Conservation (phyloP, 2,888 invertebrate species). For the Limulus polyphemus region DNA sequence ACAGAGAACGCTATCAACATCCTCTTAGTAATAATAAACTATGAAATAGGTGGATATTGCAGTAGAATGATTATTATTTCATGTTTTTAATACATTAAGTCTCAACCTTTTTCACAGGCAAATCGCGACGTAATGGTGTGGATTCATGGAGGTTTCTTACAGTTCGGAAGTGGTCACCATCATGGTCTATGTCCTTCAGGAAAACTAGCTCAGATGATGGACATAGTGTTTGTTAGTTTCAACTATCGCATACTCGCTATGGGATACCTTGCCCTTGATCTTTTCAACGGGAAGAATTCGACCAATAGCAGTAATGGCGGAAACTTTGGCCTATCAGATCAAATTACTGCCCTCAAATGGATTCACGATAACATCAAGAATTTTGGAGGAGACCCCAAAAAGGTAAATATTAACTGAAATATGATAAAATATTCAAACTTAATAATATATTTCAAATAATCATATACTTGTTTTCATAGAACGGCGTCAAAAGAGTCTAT, state of each 20-base stretch:
- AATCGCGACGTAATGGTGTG: slow-evolving; percentile 32
- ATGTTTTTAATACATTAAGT: too few species aligned
- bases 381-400: slow-evolving; percentile 64
- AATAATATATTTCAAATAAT: too few species aligned
- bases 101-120: slow-evolving; percentile 9
- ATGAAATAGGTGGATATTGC: too few species aligned
- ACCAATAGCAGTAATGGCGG: slow-evolving; percentile 44
- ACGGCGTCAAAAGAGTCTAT: too few species aligned
- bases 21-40: too few species aligned
- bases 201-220: slow-evolving; percentile 58
- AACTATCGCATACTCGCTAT: slow-evolving; percentile 59
- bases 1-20: too few species aligned
- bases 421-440: too few species aligned
- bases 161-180: slow-evolving; percentile 23
- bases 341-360: slow-evolving; percentile 66
- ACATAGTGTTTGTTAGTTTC: slow-evolving; percentile 72
- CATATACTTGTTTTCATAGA: too few species aligned
- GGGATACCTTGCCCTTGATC: slow-evolving; percentile 59
- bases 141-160: slow-evolving; percentile 32
- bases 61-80: too few species aligned
- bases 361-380: slow-evolving; percentile 64
- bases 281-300: slow-evolving; percentile 53
- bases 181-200: slow-evolving; percentile 53
- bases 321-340: slow-evolving; percentile 72
- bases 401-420: slow-evolving; percentile 8